phyloP scores from a whole-genome alignment of 1,140 invertebrate genomes.

The Diplogasteroides magnus region DNA sequence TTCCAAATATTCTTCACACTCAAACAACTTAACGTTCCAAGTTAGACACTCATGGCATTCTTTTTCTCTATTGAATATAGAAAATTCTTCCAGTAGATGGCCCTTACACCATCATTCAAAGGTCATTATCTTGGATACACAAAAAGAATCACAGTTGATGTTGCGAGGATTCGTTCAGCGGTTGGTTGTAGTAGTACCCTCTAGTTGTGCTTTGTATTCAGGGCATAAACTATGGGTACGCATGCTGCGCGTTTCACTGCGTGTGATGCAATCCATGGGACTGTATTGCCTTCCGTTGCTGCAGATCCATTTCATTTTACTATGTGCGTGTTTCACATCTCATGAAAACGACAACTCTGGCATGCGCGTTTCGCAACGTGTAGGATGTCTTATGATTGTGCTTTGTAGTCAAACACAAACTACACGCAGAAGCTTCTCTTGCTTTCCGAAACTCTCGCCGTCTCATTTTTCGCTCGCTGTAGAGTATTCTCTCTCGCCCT shows the following conservation, averaged over 20 bases:
- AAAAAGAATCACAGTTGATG: constrained; percentile 45
- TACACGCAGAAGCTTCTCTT: too few relatives aligned
- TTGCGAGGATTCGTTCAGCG: constrained; percentile 31
- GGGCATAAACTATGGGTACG: too few relatives aligned
- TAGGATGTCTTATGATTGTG: too few relatives aligned
- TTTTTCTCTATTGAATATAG: constrained; percentile 9
- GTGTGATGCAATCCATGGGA: constrained; percentile 23
- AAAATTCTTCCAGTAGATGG: constrained; percentile 28
- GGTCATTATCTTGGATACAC: constrained; percentile 44
- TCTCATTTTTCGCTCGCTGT: too few relatives aligned
- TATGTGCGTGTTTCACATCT: too few relatives aligned
- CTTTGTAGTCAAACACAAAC: too few relatives aligned
- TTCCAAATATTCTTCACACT: constrained; percentile 41
- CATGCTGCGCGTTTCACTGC: not conserved
- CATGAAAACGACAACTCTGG: too few relatives aligned
- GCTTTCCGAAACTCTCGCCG: too few relatives aligned
- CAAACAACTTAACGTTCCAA: constrained; percentile 30
- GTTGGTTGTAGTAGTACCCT: too few relatives aligned
- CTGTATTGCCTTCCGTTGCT: not conserved
- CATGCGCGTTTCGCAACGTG: too few relatives aligned
- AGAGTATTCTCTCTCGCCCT: too few relatives aligned
- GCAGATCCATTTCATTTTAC: constrained; percentile 19
- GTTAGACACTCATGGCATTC: constrained; percentile 13
- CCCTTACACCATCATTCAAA: constrained; percentile 31
- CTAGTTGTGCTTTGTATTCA: too few relatives aligned